Conservation (phyloP, 64 coral and sea anemone genomes). For the Orbicella faveolata region DNA sequence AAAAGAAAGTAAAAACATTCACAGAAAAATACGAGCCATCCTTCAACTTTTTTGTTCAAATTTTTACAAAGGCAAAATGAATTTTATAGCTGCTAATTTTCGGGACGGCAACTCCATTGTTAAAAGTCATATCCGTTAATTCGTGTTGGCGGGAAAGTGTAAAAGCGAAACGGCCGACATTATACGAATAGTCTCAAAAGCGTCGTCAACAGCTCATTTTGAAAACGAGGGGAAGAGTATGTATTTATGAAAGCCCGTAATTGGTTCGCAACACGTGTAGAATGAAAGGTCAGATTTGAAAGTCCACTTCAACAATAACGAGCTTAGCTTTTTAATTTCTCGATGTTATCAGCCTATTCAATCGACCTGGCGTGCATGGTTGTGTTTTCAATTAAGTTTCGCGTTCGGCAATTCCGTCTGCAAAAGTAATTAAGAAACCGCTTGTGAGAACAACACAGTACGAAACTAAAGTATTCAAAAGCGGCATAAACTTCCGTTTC, state of each 20-base stretch:
- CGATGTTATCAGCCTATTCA: not conserved
- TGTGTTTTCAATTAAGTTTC: not conserved
- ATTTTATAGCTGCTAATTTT: not conserved
- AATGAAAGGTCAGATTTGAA: not conserved
- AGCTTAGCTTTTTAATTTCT: not conserved
- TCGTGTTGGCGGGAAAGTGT: not conserved
- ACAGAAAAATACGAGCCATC: not conserved
- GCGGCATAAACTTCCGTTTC: slow-evolving; percentile 1
- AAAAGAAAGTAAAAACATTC: no score
- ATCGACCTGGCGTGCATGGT: not conserved
- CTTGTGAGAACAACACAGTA: not conserved
- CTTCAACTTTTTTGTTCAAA: not conserved
- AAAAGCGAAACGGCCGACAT: not conserved
- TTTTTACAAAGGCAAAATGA: not conserved
- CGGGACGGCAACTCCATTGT: not conserved
- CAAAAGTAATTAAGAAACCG: slow-evolving; percentile 21
- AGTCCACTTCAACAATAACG: not conserved
- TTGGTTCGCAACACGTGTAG: not conserved
- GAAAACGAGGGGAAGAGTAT: not conserved
- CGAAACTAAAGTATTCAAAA: not conserved
- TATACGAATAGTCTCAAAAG: not conserved
- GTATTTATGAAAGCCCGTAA: not conserved
- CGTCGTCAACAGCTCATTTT: not conserved
- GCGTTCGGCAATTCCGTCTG: not conserved
- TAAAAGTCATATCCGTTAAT: not conserved